Evolutionary conservation across 2,113 vertebrate genomes (phyloP).

Genomic region (Microcebus lehilahytsara): DNA sequence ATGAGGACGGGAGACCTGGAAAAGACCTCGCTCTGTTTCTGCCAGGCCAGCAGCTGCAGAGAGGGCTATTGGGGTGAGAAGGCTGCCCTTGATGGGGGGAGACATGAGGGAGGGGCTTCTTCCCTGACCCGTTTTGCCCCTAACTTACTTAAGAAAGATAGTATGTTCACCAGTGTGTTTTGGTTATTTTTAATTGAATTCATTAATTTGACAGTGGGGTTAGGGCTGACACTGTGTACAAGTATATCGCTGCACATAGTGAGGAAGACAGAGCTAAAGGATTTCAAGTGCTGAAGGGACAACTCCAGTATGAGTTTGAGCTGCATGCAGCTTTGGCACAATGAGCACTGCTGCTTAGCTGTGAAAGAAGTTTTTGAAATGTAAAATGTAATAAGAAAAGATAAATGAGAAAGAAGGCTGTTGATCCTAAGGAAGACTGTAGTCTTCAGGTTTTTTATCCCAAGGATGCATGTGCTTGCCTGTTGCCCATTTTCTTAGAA

Average conservation of each 20-base stretch:
- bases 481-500: not conserved
- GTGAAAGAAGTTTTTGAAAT: not conserved
- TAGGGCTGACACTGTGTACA: not conserved
- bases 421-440: not conserved
- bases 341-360: not conserved
- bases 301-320: not conserved
- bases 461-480: not conserved
- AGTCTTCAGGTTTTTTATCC: not conserved
- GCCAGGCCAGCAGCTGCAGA: not conserved
- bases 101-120: not conserved
- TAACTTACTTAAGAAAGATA: conserved; percentile 11
- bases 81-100: not conserved
- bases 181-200: not conserved
- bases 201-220: not conserved
- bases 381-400: not conserved
- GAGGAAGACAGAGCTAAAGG: not conserved
- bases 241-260: not conserved
- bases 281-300: not conserved
- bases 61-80: not conserved
- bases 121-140: not conserved
- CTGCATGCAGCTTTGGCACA: not conserved
- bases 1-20: not conserved
- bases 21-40: not conserved
- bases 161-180: not conserved
- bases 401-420: not conserved